Evolutionary conservation across 2,888 invertebrate genomes (phyloP).

Genomic region (Oscheius sp.): DNA sequence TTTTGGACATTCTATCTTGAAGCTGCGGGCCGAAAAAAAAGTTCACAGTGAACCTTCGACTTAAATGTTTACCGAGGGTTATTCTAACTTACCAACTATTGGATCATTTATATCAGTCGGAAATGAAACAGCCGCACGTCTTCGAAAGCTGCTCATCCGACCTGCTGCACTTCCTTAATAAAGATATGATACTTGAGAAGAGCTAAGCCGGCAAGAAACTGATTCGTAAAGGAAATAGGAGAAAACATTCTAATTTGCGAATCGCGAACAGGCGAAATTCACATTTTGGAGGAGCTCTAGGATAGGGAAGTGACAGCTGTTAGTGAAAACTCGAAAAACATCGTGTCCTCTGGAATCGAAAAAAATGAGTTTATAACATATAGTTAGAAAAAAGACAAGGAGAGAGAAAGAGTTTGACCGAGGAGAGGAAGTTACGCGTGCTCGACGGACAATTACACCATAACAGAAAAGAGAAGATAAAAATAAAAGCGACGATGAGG

Average conservation of each 20-base stretch:
- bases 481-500: conserved; percentile 27
- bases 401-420: conserved; percentile 1
- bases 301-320: conserved; percentile 14
- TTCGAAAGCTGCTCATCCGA: conserved; percentile 54
- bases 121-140: conserved; percentile 54
- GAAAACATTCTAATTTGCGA: background rate
- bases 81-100: conserved; percentile 41
- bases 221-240: background rate
- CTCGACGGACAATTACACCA: conserved; percentile 18
- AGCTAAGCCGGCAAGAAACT: background rate
- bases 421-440: conserved; percentile 18
- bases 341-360: background rate
- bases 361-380: background rate
- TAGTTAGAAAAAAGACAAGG: background rate
- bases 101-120: conserved; percentile 49
- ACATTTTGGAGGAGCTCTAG: conserved; percentile 11
- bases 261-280: background rate
- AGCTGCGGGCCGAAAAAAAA: no score
- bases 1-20: no score
- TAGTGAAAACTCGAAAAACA: conserved; percentile 1
- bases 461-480: conserved; percentile 19
- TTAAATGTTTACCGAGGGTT: no score
- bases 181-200: background rate
- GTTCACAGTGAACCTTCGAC: background rate
- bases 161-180: background rate